Conservation (phyloP, 2,113 vertebrate genomes). For the Apteryx mantelli region DNA sequence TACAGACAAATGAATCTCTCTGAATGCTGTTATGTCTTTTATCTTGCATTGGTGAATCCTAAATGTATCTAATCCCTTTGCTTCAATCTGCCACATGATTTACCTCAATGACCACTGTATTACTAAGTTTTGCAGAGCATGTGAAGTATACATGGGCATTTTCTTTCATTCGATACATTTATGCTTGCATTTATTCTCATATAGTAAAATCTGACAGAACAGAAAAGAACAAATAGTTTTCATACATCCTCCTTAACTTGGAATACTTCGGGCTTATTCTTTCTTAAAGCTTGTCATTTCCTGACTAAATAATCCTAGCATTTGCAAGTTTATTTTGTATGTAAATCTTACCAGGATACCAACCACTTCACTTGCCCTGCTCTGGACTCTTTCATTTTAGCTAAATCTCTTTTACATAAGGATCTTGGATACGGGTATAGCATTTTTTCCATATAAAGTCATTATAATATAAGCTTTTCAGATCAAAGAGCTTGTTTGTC, state of each 20-base stretch:
- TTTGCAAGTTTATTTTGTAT: conserved; percentile 34
- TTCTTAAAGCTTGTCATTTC: neutral
- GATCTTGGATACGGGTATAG: neutral
- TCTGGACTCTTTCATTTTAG: conserved; percentile 16
- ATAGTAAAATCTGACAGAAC: neutral
- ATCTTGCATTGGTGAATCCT: neutral
- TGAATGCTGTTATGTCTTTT: neutral
- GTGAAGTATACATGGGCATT: neutral
- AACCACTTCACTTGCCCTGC: neutral
- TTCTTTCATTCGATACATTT: neutral
- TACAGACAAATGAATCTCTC: neutral
- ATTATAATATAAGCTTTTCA: conserved; percentile 11
- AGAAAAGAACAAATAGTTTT: neutral
- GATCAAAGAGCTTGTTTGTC: conserved; percentile 34
- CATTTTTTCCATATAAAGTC: conserved; percentile 23
- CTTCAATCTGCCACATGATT: neutral
- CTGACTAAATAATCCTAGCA: neutral
- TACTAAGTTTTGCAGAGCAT: neutral
- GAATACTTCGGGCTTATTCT: neutral
- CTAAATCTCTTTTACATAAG: conserved; percentile 11
- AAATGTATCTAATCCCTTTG: conserved; percentile 20
- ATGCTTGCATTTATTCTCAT: neutral
- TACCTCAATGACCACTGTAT: neutral
- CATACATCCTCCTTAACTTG: neutral
- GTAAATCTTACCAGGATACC: neutral